Percentiles rank a stretch among this genome's conserved stretches.
These are phyloP conservation scores for Hypena proboscidalis DNA, from an alignment of 2,888 invertebrate species.

Conservation along the genomic window DNA sequence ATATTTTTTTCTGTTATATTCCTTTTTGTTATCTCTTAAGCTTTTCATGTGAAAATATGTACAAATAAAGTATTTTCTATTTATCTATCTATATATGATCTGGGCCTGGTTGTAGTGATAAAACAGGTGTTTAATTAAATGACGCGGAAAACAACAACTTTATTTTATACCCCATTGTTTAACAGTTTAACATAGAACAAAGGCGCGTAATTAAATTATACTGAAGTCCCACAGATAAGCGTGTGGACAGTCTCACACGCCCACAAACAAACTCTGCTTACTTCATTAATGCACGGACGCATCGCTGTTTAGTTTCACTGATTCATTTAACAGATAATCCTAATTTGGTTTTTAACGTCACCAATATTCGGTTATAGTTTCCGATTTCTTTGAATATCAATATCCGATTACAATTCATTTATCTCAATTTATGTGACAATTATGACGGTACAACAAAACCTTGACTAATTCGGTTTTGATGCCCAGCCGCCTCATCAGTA, in stretches of 20 bases:
- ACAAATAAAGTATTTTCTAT: too few species aligned
- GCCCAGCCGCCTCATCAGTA: constrained; percentile 34
- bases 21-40: too few species aligned
- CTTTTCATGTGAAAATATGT: too few species aligned
- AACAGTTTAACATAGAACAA: constrained; percentile 56
- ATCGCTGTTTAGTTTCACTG: constrained; percentile 32
- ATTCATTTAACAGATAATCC: constrained; percentile 47
- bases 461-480: constrained; percentile 29
- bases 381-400: constrained; percentile 28
- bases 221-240: constrained; percentile 43
- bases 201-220: constrained; percentile 63
- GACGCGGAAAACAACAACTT: constrained; percentile 42
- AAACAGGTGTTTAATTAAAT: constrained; percentile 46
- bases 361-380: constrained; percentile 21
- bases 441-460: constrained; percentile 17
- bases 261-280: constrained; percentile 39
- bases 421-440: constrained; percentile 19
- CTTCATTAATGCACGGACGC: constrained; percentile 51
- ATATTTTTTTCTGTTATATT: too few species aligned
- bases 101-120: constrained; percentile 5
- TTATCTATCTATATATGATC: too few species aligned
- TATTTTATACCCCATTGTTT: constrained; percentile 55
- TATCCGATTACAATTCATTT: constrained; percentile 18
- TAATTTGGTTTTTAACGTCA: constrained; percentile 43
- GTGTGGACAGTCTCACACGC: constrained; percentile 46